Evolutionary conservation across 2,113 vertebrate genomes (phyloP), one percentile per base, ranked within the genome.

Genomic region (Coreoperca whiteheadi): DNA sequence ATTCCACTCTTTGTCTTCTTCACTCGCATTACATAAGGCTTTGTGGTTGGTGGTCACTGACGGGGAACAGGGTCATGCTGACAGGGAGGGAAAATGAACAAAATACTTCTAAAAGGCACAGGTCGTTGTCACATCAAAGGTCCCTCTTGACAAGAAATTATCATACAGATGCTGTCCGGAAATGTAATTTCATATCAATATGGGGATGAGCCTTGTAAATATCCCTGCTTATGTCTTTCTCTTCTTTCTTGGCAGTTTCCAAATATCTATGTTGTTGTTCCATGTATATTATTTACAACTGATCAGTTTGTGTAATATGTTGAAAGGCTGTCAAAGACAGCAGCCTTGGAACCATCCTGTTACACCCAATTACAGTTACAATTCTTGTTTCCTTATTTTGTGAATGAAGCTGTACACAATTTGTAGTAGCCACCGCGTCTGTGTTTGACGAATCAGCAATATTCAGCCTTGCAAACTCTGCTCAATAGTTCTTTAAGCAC

Each of bases 51-150:
- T 21, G 76, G 54, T 68, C 48, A 63, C 54, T 39, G 25, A 32
- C 28, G 57, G 28, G 23, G 25, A 74, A 30, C 28, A 14, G 71
- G 2, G 9, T 25, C 6, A 4, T 48, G 60, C 64, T 41, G 61
- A 86, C 12, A 41, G 65, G 68, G 23, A 34, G 78, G 67, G 50
- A 77, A 67, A 66, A 74, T 1, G n/a, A 48, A 57, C 59, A 46
- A 54, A 39, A 63, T 41, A 78, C 54, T 65, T 54, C 51, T 21
- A 75, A 71, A 72, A 78, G 64, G 70, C 28, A 43, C 41, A 63
- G 79, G 78, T 81, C 83, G 78, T 87, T 84, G 89, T 85, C 85
- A 85, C 64, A 82, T 90, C 79, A 60, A 69, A 79, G 1, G 51
- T 83, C 66, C 43, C 48, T 53, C 34, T 48, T 50, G 82, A 90